Percentiles rank a stretch among this genome's conserved stretches.
These are phyloP conservation scores for Callosobruchus maculatus DNA, from an alignment of 2,888 invertebrate genomes.

Conservation along the genomic window DNA sequence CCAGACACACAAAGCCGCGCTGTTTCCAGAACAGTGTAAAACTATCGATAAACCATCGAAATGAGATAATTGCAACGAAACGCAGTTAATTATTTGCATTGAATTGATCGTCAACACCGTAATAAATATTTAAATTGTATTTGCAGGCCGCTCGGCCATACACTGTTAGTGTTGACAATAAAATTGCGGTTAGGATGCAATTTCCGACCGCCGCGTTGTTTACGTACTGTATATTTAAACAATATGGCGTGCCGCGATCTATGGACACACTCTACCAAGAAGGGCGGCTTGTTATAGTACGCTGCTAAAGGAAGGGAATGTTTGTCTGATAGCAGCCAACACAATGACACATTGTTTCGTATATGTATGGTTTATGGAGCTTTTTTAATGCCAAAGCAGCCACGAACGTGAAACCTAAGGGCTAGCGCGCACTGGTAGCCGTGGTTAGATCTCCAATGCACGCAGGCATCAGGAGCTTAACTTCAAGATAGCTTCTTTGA, in stretches of 20 bases:
- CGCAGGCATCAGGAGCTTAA: no score
- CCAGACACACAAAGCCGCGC: not conserved
- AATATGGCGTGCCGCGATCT: not conserved
- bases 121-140: not conserved
- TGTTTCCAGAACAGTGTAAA: not conserved
- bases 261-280: not conserved
- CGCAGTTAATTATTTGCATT: constrained; percentile 1
- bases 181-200: constrained; percentile 1
- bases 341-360: not conserved
- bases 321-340: not conserved
- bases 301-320: not conserved
- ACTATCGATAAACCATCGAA: not conserved
- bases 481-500: no score
- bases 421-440: no score
- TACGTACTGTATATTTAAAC: not conserved
- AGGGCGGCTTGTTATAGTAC: not conserved
- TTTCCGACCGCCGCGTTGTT: not conserved
- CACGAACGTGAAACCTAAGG: no score
- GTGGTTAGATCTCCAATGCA: no score
- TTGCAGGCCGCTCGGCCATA: not conserved
- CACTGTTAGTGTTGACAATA: constrained; percentile 1
- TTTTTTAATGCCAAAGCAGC: no score
- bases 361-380: not conserved
- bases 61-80: constrained; percentile 1
- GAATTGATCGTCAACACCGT: not conserved